Base-by-base conservation (phyloP, 2,797 vertebrate species). In the Sebastes oblongus region DNA sequence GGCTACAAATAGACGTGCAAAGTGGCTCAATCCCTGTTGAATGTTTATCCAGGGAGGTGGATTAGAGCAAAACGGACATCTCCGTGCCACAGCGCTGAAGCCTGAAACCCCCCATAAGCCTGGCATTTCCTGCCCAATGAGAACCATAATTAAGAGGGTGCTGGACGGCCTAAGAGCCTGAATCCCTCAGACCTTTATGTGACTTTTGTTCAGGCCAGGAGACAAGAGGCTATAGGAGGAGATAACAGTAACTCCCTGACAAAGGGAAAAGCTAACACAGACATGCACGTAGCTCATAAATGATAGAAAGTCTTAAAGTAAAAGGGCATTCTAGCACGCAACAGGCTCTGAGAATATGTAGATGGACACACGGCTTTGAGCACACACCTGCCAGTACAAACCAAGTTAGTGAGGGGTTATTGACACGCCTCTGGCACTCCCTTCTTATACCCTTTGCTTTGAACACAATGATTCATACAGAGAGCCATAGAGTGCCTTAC, bases 141-240 rank as follows among this genome's bases (percentile, higher is more conserved):
- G 83, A 90, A 83, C 81, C 90, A 87, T 94, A 94, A 96, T 96
- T 94, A 95, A 92, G 91, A 91, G 82, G 83, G 81, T 89, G 88
- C 92, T 93, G 90, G 87, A 86, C 56, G 77, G 88, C 92, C 91
- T 87, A 85, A 79, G 75, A 83, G 80, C 71, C 71, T 75, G 59
- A 91, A 92, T 91, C 88, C 85, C 67, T 77, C 32, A 88, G 87
- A 89, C 87, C 86, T 92, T 92, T 78, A 86, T 77, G 81, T 85
- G 80, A 83, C 86, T 92, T 92, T 91, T 88, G 74, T 90, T 92
- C 66, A 81, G 76, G 7, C 83, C 74, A 59, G 27, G 68, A 91
- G 80, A 89, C 86, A 84, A 78, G 77, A 75, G 62, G 75, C 76
- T 71, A 80, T 52, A 75, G 50, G 78, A 71, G 61, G 66, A 75